Percentiles rank a stretch among this genome's conserved stretches.
Evolutionary conservation across 2,113 vertebrate species (phyloP).

Genomic region (Rhinoderma darwinii): DNA sequence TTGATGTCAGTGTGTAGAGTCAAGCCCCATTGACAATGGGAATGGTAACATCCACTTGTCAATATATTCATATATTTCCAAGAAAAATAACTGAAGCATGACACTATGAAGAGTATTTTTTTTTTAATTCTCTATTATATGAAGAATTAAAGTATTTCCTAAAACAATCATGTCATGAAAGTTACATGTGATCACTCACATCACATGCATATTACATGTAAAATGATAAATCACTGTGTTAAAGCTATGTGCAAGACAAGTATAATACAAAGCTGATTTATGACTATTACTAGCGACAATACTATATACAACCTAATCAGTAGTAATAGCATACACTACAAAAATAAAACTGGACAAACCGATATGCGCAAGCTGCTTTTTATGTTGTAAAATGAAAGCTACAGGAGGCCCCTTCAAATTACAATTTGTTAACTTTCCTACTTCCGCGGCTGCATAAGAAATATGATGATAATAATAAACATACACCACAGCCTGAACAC

Average conservation of each 20-base stretch:
- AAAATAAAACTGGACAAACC: not conserved
- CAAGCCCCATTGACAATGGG: no score
- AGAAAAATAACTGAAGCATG: no score
- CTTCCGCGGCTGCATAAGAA: slow-evolving; percentile 30
- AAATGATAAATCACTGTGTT: not conserved
- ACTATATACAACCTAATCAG: slow-evolving; percentile 5
- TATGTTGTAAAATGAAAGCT: not conserved
- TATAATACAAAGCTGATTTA: slow-evolving; percentile 3
- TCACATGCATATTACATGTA: not conserved
- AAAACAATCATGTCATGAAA: no score
- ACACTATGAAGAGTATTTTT: no score
- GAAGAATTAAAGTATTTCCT: no score
- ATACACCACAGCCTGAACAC: slow-evolving; percentile 50
- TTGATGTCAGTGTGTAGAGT: no score
- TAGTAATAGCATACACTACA: not conserved
- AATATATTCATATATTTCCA: no score
- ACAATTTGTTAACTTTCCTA: slow-evolving; percentile 23
- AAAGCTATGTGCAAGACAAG: not conserved
- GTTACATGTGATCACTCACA: not conserved
- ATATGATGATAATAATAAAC: slow-evolving; percentile 42
- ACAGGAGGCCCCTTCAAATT: not conserved
- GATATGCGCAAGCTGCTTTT: not conserved
- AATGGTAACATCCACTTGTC: no score
- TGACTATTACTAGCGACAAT: no score
- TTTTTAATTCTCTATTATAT: no score